Evolutionary conservation across 2,113 vertebrate species (phyloP).

Genomic region (Meriones unguiculatus): DNA sequence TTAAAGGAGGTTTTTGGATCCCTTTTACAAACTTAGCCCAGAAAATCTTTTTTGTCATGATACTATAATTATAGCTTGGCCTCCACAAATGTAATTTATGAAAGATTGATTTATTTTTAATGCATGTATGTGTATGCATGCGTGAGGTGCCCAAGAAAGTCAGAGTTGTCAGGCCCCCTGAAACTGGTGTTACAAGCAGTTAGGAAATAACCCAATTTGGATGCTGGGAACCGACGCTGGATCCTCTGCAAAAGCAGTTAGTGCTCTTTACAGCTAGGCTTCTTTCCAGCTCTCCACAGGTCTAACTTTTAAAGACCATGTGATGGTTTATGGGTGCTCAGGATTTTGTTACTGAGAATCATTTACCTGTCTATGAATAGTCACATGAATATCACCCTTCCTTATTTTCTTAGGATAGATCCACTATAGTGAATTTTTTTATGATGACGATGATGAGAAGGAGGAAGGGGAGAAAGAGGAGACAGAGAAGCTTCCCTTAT

Average conservation of each 20-base stretch:
- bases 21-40: neutral
- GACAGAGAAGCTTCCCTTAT: neutral
- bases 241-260: neutral
- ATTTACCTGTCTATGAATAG: neutral
- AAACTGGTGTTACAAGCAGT: neutral
- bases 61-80: neutral
- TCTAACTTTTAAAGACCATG: neutral
- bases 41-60: neutral
- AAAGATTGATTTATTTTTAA: neutral
- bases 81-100: neutral
- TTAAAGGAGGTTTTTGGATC: neutral
- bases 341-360: neutral
- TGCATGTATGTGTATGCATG: neutral
- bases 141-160: neutral
- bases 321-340: neutral
- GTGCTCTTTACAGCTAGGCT: neutral
- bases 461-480: neutral
- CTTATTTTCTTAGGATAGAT: neutral
- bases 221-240: neutral
- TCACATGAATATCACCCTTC: neutral
- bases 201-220: neutral
- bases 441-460: neutral
- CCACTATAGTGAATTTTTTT: neutral
- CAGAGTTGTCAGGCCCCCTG: neutral
- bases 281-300: neutral